Conservation (phyloP, 2,113 vertebrate species). For the Bos javanicus region DNA sequence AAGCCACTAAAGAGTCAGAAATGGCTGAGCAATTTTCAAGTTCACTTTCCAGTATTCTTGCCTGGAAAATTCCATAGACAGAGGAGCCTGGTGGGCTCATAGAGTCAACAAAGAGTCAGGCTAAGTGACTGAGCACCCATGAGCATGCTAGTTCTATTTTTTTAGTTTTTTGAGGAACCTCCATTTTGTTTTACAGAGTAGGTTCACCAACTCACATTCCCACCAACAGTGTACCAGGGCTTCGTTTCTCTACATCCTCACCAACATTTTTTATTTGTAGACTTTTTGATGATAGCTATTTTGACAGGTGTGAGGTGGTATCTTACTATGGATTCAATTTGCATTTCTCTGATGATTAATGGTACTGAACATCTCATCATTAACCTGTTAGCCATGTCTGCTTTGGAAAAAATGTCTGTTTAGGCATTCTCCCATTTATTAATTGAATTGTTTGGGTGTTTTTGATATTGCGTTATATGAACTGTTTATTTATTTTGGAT, state of each 20-base stretch:
- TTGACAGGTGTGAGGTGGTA: neutral
- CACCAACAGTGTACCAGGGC: neutral
- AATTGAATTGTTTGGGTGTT: neutral
- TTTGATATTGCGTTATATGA: neutral
- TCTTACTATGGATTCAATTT: neutral
- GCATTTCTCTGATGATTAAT: neutral
- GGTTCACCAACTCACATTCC: neutral
- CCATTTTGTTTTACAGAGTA: neutral
- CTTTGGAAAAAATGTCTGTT: neutral
- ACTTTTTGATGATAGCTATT: neutral
- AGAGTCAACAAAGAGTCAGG: neutral
- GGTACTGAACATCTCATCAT: neutral
- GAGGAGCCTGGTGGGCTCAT: neutral
- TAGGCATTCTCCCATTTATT: neutral
- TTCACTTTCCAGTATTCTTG: neutral
- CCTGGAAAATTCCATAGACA: neutral
- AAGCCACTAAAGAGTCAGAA: neutral
- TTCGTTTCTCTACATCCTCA: neutral
- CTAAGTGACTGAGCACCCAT: neutral
- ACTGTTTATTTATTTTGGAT: neutral
- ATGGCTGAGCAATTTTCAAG: neutral
- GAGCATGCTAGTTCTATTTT: neutral
- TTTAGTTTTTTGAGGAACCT: neutral
- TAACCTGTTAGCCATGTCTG: neutral
- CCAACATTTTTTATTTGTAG: neutral